Percentiles rank a stretch among this genome's conserved stretches.
phyloP scores from a whole-genome alignment of 1,140 invertebrate genomes.

The Asobara japonica region DNA sequence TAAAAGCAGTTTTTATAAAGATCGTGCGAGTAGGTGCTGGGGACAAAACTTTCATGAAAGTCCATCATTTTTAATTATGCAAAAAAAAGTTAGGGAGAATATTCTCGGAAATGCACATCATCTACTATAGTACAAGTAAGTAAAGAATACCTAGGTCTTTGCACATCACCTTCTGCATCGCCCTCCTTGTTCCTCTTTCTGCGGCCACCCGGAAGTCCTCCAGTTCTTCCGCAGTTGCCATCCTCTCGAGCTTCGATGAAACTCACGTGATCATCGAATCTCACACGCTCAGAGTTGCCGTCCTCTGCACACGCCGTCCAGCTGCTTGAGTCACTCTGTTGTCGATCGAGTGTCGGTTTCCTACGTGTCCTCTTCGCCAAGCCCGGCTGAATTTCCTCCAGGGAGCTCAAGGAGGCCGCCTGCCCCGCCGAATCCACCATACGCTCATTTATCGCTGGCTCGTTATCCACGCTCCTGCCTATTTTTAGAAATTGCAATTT shows the following conservation, averaged over 20 bases:
- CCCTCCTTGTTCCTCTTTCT: slow-evolving; percentile 59
- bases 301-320: slow-evolving; percentile 67
- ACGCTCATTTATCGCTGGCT: slow-evolving; percentile 47
- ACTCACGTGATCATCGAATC: slow-evolving; percentile 70
- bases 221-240: slow-evolving; percentile 32
- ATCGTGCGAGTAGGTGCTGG: too few species aligned
- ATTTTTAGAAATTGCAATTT: too few species aligned
- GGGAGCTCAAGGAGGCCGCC: slow-evolving; percentile 65
- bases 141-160: slow-evolving; percentile 42
- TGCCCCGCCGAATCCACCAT: slow-evolving; percentile 58
- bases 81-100: too few species aligned
- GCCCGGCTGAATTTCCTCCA: slow-evolving; percentile 66
- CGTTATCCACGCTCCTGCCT: slow-evolving; percentile 51
- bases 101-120: not conserved
- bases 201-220: slow-evolving; percentile 43
- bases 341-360: slow-evolving; percentile 53
- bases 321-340: slow-evolving; percentile 61
- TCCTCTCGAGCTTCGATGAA: slow-evolving; percentile 62
- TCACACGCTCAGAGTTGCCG: slow-evolving; percentile 69
- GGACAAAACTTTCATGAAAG: too few species aligned
- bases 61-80: too few species aligned
- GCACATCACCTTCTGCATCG: slow-evolving; percentile 51
- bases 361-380: slow-evolving; percentile 60
- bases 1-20: too few species aligned
- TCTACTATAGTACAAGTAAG: not conserved